Evolutionary conservation across 2,113 vertebrate species (phyloP), one percentile per base, ranked within the genome.

Genomic region (Pomatostomus ruficeps): DNA sequence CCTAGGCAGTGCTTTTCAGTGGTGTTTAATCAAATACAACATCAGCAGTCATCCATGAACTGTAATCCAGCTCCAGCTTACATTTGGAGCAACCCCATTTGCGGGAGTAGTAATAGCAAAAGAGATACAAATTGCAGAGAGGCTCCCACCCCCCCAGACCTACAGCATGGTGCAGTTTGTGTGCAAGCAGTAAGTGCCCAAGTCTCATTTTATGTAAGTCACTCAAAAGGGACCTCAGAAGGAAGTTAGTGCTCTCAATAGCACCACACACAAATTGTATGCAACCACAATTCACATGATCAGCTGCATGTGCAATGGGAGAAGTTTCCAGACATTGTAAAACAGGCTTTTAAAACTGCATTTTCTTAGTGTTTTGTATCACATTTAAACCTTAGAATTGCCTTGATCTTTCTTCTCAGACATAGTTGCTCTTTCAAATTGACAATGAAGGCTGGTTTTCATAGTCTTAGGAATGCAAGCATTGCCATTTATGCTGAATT

Each of bases 361-460:
- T 95, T 92, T 67, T 92, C 17, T n/a, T 75, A 73, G 82, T 76
- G 38, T 29, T 92, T 89, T 94, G 77, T 70, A 87, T 89, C 84
- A 79, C 66, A 49, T 95, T 87, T 72, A 85, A 89, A 70, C 33
- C 54, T 89, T 73, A 67, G 48, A 79, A 71, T 87, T 75, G 89
- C 84, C 73, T 92, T 92, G 84, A 70, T 94, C 57, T 81, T 92
- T 89, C 52, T 87, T 84, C 45, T 93, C 23, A 76, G 58, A 31
- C 74, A 36, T 65, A 61, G 1, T 91, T 73, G 5, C 42, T 54
- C 66, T 54, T 88, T 52, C 10, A 2, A 79, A 79, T 62, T 75
- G 74, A 85, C 59, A 24, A 58, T 70, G 38, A 79, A 11, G 62
- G 38, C 70, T 94, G 66, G 21, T 88, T 95, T 95, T 94, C 19